These are phyloP conservation scores for Oscheius sp. DNA, from an alignment of 2,888 invertebrate genomes.

Conservation along the genomic window DNA sequence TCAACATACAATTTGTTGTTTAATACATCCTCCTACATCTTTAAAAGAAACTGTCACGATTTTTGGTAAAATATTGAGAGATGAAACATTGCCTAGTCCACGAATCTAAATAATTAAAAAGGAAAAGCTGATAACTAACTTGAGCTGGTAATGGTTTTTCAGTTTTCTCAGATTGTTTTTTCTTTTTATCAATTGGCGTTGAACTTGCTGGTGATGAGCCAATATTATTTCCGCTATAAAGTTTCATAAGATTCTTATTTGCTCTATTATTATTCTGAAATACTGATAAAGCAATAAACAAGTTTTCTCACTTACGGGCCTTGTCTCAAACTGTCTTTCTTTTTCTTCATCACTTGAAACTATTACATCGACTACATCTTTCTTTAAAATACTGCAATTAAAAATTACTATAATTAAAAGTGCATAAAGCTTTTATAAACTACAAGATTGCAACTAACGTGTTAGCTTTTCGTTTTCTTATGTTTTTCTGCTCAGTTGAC, in stretches of 20 bases:
- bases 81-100: conserved; percentile 43
- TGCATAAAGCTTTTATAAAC: background rate
- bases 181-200: no score
- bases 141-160: conserved; percentile 2
- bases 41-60: conserved; percentile 44
- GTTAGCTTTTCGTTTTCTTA: conserved; percentile 23
- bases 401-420: background rate
- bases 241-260: conserved; percentile 43
- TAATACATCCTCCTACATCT: conserved; percentile 60
- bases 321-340: conserved; percentile 34
- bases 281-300: background rate
- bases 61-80: conserved; percentile 32
- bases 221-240: conserved; percentile 35
- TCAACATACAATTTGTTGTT: conserved; percentile 55
- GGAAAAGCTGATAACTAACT: background rate
- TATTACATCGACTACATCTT: background rate
- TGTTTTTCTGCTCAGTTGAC: background rate
- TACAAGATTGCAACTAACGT: background rate
- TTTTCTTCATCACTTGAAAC: conserved; percentile 37
- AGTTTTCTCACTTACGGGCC: conserved; percentile 8
- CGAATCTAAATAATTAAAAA: conserved; percentile 26
- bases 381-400: background rate
- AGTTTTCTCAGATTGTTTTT: background rate
- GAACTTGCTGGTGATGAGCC: background rate
- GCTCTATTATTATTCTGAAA: conserved; percentile 47